A percentile compares a stretch with the other conserved stretches of the same genome.
Conservation (phyloP, 2,797 vertebrate species). For the Melanotaenia parkinsoni region DNA sequence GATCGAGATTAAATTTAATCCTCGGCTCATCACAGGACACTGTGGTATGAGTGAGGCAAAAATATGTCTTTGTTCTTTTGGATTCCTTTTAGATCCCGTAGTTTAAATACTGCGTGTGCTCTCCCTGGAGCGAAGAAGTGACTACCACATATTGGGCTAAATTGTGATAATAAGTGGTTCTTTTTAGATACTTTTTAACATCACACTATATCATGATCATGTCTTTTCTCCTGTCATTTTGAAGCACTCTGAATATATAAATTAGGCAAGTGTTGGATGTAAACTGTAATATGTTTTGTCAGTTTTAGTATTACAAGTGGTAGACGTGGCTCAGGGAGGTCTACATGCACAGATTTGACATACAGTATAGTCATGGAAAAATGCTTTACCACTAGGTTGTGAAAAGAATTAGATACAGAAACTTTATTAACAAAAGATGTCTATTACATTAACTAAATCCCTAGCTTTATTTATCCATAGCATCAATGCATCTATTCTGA, state of each 20-base stretch:
- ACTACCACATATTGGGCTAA: background rate
- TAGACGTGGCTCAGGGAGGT: background rate
- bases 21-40: background rate
- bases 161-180: background rate
- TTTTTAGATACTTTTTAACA: background rate
- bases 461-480: background rate
- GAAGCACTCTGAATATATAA: no score
- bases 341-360: background rate
- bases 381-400: no score
- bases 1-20: background rate
- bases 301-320: background rate
- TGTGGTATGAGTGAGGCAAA: background rate
- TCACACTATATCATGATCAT: no score
- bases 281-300: background rate
- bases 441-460: background rate
- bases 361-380: no score
- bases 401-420: background rate
- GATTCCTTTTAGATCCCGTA: background rate
- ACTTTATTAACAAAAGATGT: background rate
- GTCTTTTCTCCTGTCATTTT: background rate
- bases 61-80: background rate
- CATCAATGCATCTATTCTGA: background rate
- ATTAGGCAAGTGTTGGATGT: background rate
- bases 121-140: background rate
- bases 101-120: background rate